Evolutionary conservation across 2,888 invertebrate species (phyloP).

Genomic region (Therioaphis trifolii): DNA sequence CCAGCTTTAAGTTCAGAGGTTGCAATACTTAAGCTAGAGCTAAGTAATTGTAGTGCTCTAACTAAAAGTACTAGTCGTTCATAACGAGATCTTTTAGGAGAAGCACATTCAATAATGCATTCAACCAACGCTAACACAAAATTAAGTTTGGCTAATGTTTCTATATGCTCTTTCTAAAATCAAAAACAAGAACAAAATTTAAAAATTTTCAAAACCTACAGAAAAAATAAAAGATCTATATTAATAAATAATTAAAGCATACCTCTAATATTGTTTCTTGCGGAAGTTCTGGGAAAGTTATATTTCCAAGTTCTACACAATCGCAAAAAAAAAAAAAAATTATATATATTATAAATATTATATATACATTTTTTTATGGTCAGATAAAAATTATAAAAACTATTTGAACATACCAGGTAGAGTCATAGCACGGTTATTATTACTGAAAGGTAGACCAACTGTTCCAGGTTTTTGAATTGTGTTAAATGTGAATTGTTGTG

Average conservation of each 20-base stretch:
- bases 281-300: slow-evolving; percentile 85
- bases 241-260: slow-evolving; percentile 68
- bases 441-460: slow-evolving; percentile 61
- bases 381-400: too few relatives aligned
- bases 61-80: slow-evolving; percentile 88
- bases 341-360: neutral
- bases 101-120: slow-evolving; percentile 89
- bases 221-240: neutral
- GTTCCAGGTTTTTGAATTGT: slow-evolving; percentile 75
- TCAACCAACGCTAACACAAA: slow-evolving; percentile 96
- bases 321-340: neutral
- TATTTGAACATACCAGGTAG: slow-evolving; percentile 72
- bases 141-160: slow-evolving; percentile 95
- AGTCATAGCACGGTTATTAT: slow-evolving; percentile 76
- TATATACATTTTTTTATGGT: too few relatives aligned
- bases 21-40: slow-evolving; percentile 92
- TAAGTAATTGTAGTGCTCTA: slow-evolving; percentile 91
- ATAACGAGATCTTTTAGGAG: slow-evolving; percentile 73
- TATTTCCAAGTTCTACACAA: slow-evolving; percentile 57
- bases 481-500: slow-evolving; percentile 70
- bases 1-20: slow-evolving; percentile 86
- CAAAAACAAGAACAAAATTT: slow-evolving; percentile 60
- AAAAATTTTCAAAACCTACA: neutral
- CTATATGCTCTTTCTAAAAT: slow-evolving; percentile 90
- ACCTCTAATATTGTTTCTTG: slow-evolving; percentile 92